These are phyloP conservation scores for Glossosoma conforme DNA, from an alignment of 1,140 invertebrate species.

Conservation along the genomic window DNA sequence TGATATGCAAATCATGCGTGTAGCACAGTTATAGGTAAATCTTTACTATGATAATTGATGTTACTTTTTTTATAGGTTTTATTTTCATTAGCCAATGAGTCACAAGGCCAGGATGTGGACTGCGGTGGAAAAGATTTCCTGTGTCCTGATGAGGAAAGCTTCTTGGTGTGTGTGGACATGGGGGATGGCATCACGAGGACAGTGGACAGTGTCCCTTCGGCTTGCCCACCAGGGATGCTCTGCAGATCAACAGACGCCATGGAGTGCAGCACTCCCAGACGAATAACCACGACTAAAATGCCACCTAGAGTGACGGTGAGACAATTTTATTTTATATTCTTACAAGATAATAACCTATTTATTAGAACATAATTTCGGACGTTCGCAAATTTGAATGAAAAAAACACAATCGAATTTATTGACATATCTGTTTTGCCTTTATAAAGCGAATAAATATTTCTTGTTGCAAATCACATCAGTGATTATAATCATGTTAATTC, in stretches of 20 bases:
- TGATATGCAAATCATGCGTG: background rate
- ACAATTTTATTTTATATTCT: background rate
- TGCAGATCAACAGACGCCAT: slow-evolving; percentile 36
- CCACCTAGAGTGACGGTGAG: background rate
- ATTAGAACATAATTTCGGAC: background rate
- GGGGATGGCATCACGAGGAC: slow-evolving; percentile 40
- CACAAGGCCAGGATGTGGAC: slow-evolving; percentile 34
- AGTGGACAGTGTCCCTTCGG: slow-evolving; percentile 39
- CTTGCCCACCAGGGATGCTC: slow-evolving; percentile 37
- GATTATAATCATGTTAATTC: no score
- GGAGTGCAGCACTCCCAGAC: slow-evolving; percentile 36
- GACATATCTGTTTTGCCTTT: no score
- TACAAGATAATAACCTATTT: background rate
- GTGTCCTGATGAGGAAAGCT: slow-evolving; percentile 44
- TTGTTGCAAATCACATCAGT: no score
- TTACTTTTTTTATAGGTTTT: background rate
- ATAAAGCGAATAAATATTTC: no score
- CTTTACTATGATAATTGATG: background rate
- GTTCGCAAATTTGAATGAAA: background rate
- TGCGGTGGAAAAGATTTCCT: slow-evolving; percentile 44
- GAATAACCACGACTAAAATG: background rate
- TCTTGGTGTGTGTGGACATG: slow-evolving; percentile 47
- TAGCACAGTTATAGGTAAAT: background rate
- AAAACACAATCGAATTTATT: background rate
- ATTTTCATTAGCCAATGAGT: background rate